Evolutionary conservation across 1,140 invertebrate genomes (phyloP).

Genomic region (Dreissena rostriformis): DNA sequence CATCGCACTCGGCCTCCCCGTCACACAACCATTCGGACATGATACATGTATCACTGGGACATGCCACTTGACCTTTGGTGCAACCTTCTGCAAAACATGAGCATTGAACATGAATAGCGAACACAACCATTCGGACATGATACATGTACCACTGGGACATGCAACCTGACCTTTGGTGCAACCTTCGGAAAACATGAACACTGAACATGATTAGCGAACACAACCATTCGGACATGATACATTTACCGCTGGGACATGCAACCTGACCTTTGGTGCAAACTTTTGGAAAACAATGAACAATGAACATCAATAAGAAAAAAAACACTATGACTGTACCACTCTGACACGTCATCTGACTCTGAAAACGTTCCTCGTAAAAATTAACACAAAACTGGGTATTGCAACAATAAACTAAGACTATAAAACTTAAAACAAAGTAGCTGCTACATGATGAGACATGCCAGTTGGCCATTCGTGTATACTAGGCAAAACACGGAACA

Average conservation of each 20-base stretch:
- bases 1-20: constrained; percentile 61
- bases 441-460: too few species aligned
- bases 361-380: constrained; percentile 46
- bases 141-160: constrained; percentile 63
- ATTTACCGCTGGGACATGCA: constrained; percentile 59
- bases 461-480: too few species aligned
- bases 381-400: too few species aligned
- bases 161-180: constrained; percentile 55
- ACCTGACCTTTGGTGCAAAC: constrained; percentile 54
- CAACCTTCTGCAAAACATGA: constrained; percentile 48
- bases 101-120: not conserved
- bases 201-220: constrained; percentile 54
- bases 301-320: constrained; percentile 51
- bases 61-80: constrained; percentile 51
- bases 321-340: constrained; percentile 67
- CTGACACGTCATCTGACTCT: constrained; percentile 54
- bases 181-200: constrained; percentile 6
- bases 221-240: constrained; percentile 68
- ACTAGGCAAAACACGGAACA: too few species aligned
- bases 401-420: too few species aligned
- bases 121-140: constrained; percentile 69
- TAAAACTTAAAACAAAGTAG: too few species aligned
- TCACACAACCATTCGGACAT: constrained; percentile 71
- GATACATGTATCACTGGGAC: constrained; percentile 63
- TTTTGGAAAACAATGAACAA: constrained; percentile 8